Conservation (phyloP, 1,140 invertebrate genomes). For the Anthonomus grandis region DNA sequence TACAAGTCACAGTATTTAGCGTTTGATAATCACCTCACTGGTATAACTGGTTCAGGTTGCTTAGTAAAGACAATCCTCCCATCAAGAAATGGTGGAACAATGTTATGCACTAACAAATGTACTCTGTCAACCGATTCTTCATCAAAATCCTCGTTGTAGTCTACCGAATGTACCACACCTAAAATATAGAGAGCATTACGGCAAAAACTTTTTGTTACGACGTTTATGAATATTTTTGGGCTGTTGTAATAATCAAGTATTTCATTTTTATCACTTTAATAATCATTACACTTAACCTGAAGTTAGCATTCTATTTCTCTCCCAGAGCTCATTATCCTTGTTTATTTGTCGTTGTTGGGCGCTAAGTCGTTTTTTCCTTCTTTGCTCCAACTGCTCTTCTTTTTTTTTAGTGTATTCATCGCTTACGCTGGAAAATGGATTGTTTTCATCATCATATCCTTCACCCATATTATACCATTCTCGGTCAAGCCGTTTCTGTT, state of each 20-base stretch:
- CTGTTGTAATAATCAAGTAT: too few relatives aligned
- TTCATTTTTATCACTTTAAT: too few relatives aligned
- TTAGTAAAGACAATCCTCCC: slow-evolving; percentile 99
- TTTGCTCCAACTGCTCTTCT: slow-evolving; percentile 87
- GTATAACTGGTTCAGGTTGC: slow-evolving; percentile 95
- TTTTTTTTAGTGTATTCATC: slow-evolving; percentile 89
- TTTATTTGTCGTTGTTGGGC: slow-evolving; percentile 93
- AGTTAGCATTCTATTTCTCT: slow-evolving; percentile 95
- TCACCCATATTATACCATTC: slow-evolving; percentile 97
- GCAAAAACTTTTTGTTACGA: not conserved
- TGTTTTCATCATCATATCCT: slow-evolving; percentile 89
- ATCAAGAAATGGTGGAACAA: slow-evolving; percentile 98
- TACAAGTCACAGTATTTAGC: too few relatives aligned
- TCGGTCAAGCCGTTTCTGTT: slow-evolving; percentile 87
- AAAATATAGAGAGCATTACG: not conserved
- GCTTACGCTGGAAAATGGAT: slow-evolving; percentile 87
- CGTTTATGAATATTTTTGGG: too few relatives aligned
- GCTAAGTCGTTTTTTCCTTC: slow-evolving; percentile 86
- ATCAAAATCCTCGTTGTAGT: slow-evolving; percentile 89
- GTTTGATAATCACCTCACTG: slow-evolving; percentile 62
- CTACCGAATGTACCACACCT: slow-evolving; percentile 87
- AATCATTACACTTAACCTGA: slow-evolving; percentile 60
- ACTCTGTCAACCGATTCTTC: slow-evolving; percentile 90
- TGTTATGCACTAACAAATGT: slow-evolving; percentile 96
- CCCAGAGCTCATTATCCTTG: slow-evolving; percentile 98